Evolutionary conservation across 2,113 vertebrate genomes (phyloP).

Genomic region (Pseudopipra pipra): DNA sequence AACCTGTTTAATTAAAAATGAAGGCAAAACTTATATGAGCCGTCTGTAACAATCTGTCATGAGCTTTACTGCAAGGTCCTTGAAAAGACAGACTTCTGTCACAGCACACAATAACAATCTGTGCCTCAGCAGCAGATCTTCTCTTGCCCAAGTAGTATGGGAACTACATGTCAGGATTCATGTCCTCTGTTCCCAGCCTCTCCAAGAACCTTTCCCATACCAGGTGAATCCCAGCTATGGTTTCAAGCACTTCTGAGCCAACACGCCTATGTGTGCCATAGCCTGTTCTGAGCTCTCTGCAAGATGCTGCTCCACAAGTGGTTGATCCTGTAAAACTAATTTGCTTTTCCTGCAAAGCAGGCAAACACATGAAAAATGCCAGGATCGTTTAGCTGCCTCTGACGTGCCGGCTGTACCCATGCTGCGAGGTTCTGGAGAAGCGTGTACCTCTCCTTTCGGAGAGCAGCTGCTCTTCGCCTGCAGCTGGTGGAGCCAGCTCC

Average conservation of each 20-base stretch:
- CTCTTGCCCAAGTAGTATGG: not conserved
- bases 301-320: conserved; percentile 43
- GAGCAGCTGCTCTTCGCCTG: conserved; percentile 34
- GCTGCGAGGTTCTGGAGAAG: conserved; percentile 21
- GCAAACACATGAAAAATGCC: conserved; percentile 38
- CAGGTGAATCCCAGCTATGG: not conserved
- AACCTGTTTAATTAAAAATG: not conserved
- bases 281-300: not conserved
- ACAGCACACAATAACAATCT: not conserved
- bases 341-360: conserved; percentile 31
- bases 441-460: not conserved
- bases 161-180: not conserved
- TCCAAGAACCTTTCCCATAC: not conserved
- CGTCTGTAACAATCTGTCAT: not conserved
- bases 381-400: conserved; percentile 46
- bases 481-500: conserved; percentile 53
- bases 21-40: not conserved
- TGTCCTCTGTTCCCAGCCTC: not conserved
- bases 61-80: not conserved
- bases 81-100: not conserved
- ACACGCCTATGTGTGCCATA: not conserved
- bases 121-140: not conserved
- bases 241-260: not conserved
- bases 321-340: conserved; percentile 58
- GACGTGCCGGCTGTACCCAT: not conserved